phyloP scores from a whole-genome alignment of 2,888 invertebrate species.

The Cerastis leucographa region DNA sequence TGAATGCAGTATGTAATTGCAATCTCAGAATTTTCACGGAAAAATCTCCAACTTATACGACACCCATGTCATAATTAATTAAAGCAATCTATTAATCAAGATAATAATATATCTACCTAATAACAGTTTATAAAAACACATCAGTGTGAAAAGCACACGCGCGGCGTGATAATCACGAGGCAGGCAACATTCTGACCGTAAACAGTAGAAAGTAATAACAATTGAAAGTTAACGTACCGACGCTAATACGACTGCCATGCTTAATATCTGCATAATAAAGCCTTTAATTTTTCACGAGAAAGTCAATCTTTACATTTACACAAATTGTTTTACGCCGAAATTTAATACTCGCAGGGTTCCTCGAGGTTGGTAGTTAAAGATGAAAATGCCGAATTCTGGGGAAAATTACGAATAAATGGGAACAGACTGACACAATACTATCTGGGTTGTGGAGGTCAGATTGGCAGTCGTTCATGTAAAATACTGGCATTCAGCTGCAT shows the following conservation, averaged over 20 bases:
- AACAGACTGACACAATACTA: no score
- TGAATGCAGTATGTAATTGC: neutral
- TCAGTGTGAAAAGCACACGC: slow-evolving; percentile 23
- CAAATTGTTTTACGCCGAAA: slow-evolving; percentile 36
- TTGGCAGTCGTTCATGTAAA: no score
- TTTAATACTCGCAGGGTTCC: slow-evolving; percentile 49
- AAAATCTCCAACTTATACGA: neutral
- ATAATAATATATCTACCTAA: slow-evolving; percentile 1
- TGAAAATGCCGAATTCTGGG: neutral
- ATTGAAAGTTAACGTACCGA: slow-evolving; percentile 64
- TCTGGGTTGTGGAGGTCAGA: no score
- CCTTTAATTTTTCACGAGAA: slow-evolving; percentile 61
- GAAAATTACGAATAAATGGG: neutral
- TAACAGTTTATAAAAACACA: slow-evolving; percentile 14
- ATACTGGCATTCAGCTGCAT: no score
- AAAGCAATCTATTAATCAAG: slow-evolving; percentile 31
- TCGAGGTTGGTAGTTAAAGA: neutral
- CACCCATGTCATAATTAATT: slow-evolving; percentile 5
- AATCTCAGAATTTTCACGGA: neutral
- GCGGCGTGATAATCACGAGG: slow-evolving; percentile 35
- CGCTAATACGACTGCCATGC: slow-evolving; percentile 47
- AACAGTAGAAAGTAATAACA: slow-evolving; percentile 62
- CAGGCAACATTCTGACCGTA: slow-evolving; percentile 19
- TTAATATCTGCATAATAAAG: slow-evolving; percentile 56
- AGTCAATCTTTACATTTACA: slow-evolving; percentile 58